phyloP scores from a whole-genome alignment of 2,113 vertebrate genomes.

The Sardina pilchardus region DNA sequence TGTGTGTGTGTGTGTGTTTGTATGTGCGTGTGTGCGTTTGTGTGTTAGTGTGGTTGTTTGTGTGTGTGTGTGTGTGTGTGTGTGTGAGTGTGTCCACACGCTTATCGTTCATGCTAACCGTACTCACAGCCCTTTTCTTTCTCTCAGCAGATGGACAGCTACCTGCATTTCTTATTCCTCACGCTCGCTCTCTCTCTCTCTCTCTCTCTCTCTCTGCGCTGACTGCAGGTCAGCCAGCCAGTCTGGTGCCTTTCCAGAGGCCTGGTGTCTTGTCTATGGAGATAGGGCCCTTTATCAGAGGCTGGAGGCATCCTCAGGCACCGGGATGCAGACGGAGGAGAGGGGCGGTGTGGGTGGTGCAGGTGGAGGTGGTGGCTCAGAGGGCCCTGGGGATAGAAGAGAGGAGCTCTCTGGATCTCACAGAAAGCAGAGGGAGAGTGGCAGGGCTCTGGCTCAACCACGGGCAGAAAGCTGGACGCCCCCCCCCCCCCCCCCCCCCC shows the following conservation, averaged over 20 bases:
- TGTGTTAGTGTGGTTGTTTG: too few relatives aligned
- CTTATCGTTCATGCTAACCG: background rate
- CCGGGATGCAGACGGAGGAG: constrained; percentile 3
- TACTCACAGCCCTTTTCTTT: background rate
- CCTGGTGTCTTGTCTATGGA: constrained; percentile 32
- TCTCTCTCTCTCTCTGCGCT: background rate
- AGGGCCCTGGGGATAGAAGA: constrained; percentile 16
- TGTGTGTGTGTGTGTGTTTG: background rate
- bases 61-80: constrained; percentile 8
- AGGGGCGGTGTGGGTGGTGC: background rate
- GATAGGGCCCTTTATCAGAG: constrained; percentile 39
- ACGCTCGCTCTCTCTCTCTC: too few relatives aligned
- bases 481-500: too few relatives aligned
- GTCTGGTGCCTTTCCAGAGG: background rate
- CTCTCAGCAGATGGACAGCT: constrained; percentile 4
- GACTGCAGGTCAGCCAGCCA: background rate
- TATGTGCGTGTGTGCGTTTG: background rate
- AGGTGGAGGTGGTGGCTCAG: background rate
- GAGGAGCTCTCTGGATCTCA: constrained; percentile 29
- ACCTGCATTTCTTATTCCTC: background rate
- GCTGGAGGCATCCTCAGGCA: constrained; percentile 27
- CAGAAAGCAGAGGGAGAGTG: constrained; percentile 18
- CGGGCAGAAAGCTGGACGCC: background rate
- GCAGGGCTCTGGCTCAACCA: background rate
- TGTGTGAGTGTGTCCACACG: background rate